Percentiles rank a stretch among this genome's conserved stretches.
phyloP scores from a whole-genome alignment of 92 coral and sea anemone species.

The Virgularia gustaviana region DNA sequence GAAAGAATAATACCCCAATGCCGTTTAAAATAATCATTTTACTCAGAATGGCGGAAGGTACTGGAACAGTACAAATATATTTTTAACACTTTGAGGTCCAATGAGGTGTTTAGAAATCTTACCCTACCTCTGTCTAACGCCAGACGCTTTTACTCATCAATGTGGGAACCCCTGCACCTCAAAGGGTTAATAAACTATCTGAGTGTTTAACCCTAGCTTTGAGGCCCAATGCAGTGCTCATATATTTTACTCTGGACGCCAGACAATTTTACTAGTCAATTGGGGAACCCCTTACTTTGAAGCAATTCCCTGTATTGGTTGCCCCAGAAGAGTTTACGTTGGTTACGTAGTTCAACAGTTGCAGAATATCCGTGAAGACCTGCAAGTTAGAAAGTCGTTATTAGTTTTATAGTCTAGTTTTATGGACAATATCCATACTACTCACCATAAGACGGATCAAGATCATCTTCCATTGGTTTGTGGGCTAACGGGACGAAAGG shows the following conservation, averaged over 20 bases:
- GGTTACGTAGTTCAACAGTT: constrained; percentile 74
- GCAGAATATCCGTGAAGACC: constrained; percentile 96
- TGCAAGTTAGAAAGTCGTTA: neutral
- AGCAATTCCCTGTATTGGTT: constrained; percentile 79
- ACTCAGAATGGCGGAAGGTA: too few species aligned
- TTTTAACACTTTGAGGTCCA: too few species aligned
- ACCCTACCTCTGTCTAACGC: too few species aligned
- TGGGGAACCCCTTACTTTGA: constrained; percentile 82
- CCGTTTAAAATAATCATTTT: too few species aligned
- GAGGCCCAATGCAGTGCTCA: too few species aligned
- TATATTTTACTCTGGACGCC: too few species aligned
- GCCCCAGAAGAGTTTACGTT: constrained; percentile 75
- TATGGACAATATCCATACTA: neutral
- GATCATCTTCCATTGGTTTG: constrained; percentile 66
- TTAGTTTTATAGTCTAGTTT: neutral
- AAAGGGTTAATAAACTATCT: too few species aligned
- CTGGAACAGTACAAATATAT: too few species aligned
- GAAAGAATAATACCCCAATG: too few species aligned
- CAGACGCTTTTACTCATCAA: neutral
- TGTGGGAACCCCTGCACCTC: neutral
- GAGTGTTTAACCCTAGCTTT: too few species aligned
- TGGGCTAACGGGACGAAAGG: constrained; percentile 52
- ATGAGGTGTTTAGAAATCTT: too few species aligned
- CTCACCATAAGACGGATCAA: constrained; percentile 85
- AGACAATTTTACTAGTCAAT: too few species aligned